Evolutionary conservation across 2,113 vertebrate species (phyloP), one percentile per base, ranked within the genome.

Genomic region (Gymnarchus niloticus): DNA sequence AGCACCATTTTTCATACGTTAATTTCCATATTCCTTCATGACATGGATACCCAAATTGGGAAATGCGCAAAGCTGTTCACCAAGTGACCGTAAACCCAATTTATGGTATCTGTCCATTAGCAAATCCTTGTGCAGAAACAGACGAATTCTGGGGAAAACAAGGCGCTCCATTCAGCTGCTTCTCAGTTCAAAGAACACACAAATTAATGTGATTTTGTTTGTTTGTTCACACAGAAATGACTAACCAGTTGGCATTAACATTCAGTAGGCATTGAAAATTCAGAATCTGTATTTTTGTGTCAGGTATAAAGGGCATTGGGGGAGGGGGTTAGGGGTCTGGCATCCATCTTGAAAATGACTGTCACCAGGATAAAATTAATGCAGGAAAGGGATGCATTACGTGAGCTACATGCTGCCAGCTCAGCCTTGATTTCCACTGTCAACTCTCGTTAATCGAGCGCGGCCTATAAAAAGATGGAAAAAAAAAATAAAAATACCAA

Each of bases 371-470:
- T 76, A 61, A 88, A 84, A 85, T 85, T 59, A 81, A 85, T 81
- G 56, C 54, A 51, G 82, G 81, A 82, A 85, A 85, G 84, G 84
- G 61, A 82, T 84, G 84, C 52, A 81, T 85, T 88, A 85, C 77
- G 81, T 33, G 69, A 59, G 51, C 80, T 56, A 57, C 76, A 56
- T 52, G 85, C 86, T 83, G 86, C 85, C 88, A 87, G 41, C 84
- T 78, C 77, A 73, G 65, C 84, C 86, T 56, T 83, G 78, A 81
- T 83, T 78, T 83, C 81, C 86, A 61, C 86, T 85, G 84, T 87
- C 88, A 85, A 84, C 84, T 87, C 86, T 54, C 23, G 84, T 88
- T 88, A 88, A 84, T 87, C 41, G 73, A 85, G 76, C 56, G 57
- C 57, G 84, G 81, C 25, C 85, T 83, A 83, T 28, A 28, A 73